Evolutionary conservation across 2,113 vertebrate species (phyloP).

Genomic region (Rousettus leschenaultii): DNA sequence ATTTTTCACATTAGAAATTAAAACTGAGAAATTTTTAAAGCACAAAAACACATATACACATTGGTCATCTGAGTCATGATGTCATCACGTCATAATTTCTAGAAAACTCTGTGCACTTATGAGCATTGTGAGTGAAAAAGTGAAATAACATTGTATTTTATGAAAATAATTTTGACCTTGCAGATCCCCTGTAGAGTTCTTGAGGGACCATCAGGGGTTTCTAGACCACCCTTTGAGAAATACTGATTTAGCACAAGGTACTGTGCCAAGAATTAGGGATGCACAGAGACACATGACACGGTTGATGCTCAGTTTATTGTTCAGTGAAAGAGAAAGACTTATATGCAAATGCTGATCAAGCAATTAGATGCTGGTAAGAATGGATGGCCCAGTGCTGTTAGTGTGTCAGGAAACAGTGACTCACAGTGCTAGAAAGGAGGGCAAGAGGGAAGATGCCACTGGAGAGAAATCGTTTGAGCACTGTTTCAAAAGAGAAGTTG

Average conservation of each 20-base stretch:
- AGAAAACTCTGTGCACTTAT: background rate
- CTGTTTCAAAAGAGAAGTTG: background rate
- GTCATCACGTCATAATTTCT: background rate
- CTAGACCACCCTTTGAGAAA: background rate
- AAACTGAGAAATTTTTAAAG: background rate
- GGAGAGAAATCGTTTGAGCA: background rate
- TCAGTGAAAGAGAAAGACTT: background rate
- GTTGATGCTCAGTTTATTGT: background rate
- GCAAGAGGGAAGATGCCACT: background rate
- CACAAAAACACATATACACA: background rate
- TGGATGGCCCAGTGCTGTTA: background rate
- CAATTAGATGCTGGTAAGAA: background rate
- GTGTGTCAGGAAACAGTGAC: background rate
- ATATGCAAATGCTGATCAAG: background rate
- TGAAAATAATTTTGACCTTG: background rate
- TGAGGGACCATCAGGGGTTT: background rate
- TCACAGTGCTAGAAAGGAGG: background rate
- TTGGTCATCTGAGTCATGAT: background rate
- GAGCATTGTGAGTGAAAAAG: background rate
- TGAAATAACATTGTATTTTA: background rate
- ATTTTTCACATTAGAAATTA: background rate
- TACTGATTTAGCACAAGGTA: background rate
- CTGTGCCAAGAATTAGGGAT: background rate
- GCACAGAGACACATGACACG: background rate
- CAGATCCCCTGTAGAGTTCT: background rate